A percentile compares a stretch with the other conserved stretches of the same genome.
These are phyloP conservation scores for Drosophila siamana DNA, from an alignment of 2,888 invertebrate genomes.

Conservation along the genomic window DNA sequence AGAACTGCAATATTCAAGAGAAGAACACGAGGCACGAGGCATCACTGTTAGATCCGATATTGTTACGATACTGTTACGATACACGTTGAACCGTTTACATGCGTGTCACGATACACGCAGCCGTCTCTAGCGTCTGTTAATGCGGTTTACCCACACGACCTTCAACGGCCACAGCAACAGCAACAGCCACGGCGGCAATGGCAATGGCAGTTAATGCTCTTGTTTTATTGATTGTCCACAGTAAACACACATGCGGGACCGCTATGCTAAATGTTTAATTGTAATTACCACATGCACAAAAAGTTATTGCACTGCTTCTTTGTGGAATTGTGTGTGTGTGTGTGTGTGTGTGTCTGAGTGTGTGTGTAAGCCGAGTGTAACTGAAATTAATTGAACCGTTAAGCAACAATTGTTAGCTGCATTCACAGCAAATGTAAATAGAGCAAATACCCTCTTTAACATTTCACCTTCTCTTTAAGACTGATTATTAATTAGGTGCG, in stretches of 20 bases:
- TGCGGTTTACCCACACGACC: slow-evolving; percentile 53
- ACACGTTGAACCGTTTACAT: background rate
- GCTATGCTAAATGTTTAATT: slow-evolving; percentile 54
- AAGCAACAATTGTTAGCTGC: background rate
- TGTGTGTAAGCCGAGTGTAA: slow-evolving; percentile 5
- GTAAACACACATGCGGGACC: slow-evolving; percentile 42
- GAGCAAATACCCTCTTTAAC: background rate
- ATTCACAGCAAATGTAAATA: background rate
- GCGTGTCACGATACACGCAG: slow-evolving; percentile 7
- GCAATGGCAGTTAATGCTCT: slow-evolving; percentile 12
- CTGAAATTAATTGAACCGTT: slow-evolving; percentile 7
- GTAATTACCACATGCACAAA: slow-evolving; percentile 58
- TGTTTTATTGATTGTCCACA: slow-evolving; percentile 49
- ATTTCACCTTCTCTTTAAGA: background rate
- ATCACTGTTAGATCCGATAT: too few relatives aligned
- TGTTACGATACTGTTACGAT: too few relatives aligned
- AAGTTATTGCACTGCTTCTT: slow-evolving; percentile 24
- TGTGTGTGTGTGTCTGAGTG: slow-evolving; percentile 11
- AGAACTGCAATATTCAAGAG: too few relatives aligned
- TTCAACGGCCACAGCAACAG: background rate
- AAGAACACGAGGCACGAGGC: too few relatives aligned
- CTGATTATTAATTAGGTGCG: background rate
- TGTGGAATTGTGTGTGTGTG: background rate
- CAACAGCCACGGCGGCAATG: background rate
- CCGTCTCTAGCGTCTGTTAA: slow-evolving; percentile 25